Percentiles rank a stretch among this genome's conserved stretches.
Conservation (phyloP, 2,113 vertebrate genomes). For the Menura novaehollandiae region DNA sequence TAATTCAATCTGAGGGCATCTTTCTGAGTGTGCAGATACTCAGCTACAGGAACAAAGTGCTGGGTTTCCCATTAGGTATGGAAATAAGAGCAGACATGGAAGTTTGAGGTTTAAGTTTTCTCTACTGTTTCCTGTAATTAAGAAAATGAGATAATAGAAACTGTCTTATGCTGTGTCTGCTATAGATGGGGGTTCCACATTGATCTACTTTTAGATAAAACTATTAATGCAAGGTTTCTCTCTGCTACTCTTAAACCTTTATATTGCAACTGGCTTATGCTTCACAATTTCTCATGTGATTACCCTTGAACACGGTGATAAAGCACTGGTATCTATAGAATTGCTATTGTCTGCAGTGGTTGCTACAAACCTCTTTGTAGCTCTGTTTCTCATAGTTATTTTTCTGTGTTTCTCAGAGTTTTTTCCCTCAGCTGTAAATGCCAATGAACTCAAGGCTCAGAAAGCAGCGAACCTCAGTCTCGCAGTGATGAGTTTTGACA, state of each 20-base stretch:
- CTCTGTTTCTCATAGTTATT: background rate
- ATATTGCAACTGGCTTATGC: background rate
- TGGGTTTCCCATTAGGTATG: background rate
- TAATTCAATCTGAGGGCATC: background rate
- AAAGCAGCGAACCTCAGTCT: accelerated
- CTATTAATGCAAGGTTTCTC: background rate
- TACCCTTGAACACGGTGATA: background rate
- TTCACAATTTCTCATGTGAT: background rate
- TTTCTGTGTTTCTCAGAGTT: background rate
- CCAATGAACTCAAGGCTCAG: background rate
- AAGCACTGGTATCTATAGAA: background rate
- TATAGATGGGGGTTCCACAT: background rate
- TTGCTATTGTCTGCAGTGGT: background rate
- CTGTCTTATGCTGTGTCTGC: background rate
- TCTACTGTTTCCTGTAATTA: constrained; percentile 35
- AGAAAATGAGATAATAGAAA: constrained; percentile 15
- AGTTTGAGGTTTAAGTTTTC: constrained; percentile 10
- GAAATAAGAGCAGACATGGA: background rate
- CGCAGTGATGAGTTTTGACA: background rate
- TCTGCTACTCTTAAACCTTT: background rate
- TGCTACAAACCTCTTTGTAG: background rate
- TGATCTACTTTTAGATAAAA: constrained; percentile 17
- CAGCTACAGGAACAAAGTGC: background rate
- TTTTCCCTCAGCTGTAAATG: background rate
- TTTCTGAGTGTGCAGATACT: background rate